phyloP scores from a whole-genome alignment of 2,888 invertebrate genomes.

The Heliconius erato region DNA sequence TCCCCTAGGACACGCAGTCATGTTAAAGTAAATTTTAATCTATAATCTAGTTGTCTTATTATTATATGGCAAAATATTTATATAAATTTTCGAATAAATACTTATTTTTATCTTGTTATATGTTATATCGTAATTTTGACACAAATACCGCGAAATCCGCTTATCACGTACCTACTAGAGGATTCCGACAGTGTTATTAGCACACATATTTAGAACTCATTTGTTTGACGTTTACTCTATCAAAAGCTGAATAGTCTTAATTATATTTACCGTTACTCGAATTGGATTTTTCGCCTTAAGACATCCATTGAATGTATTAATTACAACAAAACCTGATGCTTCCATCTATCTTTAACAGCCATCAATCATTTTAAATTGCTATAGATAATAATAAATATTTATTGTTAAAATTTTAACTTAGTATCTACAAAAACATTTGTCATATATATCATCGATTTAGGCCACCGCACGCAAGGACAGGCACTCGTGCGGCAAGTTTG shows the following conservation, averaged over 20 bases:
- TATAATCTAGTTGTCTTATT: not conserved
- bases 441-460: slow-evolving; percentile 30
- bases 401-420: slow-evolving; percentile 16
- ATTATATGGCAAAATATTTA: not conserved
- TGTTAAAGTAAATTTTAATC: not conserved
- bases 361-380: not conserved
- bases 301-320: not conserved
- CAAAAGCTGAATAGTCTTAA: not conserved
- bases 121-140: not conserved
- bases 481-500: slow-evolving; percentile 33
- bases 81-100: not conserved
- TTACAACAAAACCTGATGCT: not conserved
- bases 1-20: not conserved
- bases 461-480: slow-evolving; percentile 31
- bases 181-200: no score
- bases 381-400: not conserved
- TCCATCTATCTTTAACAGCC: not conserved
- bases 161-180: not conserved
- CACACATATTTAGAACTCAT: not conserved
- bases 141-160: not conserved
- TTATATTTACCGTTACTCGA: not conserved
- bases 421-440: slow-evolving; percentile 4
- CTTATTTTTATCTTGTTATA: not conserved
- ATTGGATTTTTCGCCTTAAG: not conserved
- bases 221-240: not conserved